Conservation (phyloP, 2,888 invertebrate genomes). For the Neria commutata region DNA sequence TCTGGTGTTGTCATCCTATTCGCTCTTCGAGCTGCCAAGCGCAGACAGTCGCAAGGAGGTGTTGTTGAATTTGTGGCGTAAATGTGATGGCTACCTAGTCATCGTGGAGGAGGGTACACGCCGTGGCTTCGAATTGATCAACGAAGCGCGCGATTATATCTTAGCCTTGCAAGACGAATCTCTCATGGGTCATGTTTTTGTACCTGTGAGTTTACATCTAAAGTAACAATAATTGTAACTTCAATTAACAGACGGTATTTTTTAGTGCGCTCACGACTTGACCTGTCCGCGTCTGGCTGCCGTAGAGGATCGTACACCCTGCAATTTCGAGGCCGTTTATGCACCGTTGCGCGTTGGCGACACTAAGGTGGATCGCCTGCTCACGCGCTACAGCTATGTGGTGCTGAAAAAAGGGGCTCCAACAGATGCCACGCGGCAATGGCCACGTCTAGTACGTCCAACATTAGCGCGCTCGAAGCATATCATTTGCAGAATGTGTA, state of each 20-base stretch:
- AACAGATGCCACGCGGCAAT: conserved; percentile 64
- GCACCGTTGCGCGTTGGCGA: conserved; percentile 65
- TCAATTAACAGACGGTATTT: not conserved
- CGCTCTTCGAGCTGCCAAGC: conserved; percentile 79
- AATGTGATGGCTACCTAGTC: conserved; percentile 80
- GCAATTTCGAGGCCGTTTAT: conserved; percentile 76
- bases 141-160: conserved; percentile 85
- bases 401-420: conserved; percentile 78
- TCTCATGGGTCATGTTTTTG: conserved; percentile 69
- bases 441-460: conserved; percentile 83
- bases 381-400: conserved; percentile 77
- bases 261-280: conserved; percentile 80
- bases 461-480: conserved; percentile 74
- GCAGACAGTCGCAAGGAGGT: conserved; percentile 71
- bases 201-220: conserved; percentile 75
- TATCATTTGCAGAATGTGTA: conserved; percentile 79
- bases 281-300: conserved; percentile 73
- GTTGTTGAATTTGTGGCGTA: conserved; percentile 82
- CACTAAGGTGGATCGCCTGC: conserved; percentile 53
- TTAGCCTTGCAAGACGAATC: conserved; percentile 63
- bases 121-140: conserved; percentile 79
- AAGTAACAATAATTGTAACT: conserved; percentile 13
- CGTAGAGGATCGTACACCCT: conserved; percentile 69
- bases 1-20: conserved; percentile 80
- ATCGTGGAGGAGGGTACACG: conserved; percentile 84